Evolutionary conservation across 2,797 vertebrate genomes (phyloP), one percentile per base, ranked within the genome.

Genomic region (Alosa sapidissima): DNA sequence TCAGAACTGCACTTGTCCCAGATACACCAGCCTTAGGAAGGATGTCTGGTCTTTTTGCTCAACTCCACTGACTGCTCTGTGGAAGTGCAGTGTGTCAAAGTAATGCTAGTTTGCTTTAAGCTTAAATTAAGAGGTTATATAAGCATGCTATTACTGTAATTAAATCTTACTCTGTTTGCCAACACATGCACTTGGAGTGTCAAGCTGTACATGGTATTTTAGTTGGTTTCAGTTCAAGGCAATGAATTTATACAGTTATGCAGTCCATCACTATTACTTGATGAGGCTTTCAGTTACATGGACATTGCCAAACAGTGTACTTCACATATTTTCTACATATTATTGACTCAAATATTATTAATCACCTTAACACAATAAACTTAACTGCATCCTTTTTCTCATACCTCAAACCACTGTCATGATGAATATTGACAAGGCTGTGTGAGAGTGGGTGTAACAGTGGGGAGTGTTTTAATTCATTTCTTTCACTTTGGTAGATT

Each of bases 401-500:
- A 81, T 87, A 83, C 85, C 49, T 78, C 49, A 87, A 82, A 68
- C n/a, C 49, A 87, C 87, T 87, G 28, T 45, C 68, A 88, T 89
- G 88, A 91, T 91, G 91, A 92, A 92, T 91, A 83, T 85, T 83
- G 86, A 78, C 81, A 83, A 48, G 41, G 36, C 81, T 81, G n/a
- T 52, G 68, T 24, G 72, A 54, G 58, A 54, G 41, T 89, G 89
- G 86, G 91, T 62, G 68, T 24, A 60, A 68, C 72, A 54, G 41
- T 89, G 89, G 86, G 91, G 92, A 88, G 88, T 33, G 55, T 82
- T 81, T 14, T 89, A 89, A 91, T 92, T 92, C 83, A 90, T 91
- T 89, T 72, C 75, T 88, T 89, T 89, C 51, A 84, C 90, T 89
- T 88, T 81, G 33, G 11, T 83, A n/a, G n/a, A 87, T 87, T 90